Conservation (phyloP, 2,113 vertebrate species). For the Eudyptes chrysolophus region DNA sequence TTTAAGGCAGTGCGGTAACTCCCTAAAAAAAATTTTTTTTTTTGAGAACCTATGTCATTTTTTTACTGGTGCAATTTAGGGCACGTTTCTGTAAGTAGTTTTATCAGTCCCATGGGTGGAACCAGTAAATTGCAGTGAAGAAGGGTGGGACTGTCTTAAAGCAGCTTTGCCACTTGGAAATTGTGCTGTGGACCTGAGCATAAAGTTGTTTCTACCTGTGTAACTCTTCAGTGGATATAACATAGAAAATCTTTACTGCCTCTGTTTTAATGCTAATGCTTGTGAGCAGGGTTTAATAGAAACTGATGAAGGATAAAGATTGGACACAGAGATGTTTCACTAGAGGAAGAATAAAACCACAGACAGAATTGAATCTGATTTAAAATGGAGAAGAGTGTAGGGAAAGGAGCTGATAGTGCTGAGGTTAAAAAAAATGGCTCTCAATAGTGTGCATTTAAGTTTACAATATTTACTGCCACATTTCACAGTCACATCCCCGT, state of each 20-base stretch:
- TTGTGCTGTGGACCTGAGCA: not conserved
- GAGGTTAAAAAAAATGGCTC: not conserved
- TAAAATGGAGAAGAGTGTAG: not conserved
- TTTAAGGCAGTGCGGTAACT: not conserved
- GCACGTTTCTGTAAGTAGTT: not conserved
- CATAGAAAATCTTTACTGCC: not conserved
- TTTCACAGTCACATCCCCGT: not conserved
- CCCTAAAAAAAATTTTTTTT: not conserved
- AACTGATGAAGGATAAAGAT: not conserved
- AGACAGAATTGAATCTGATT: not conserved
- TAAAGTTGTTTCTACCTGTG: not conserved
- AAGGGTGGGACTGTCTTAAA: not conserved
- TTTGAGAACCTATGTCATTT: not conserved
- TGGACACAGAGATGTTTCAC: conserved; percentile 11
- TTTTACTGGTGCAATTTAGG: not conserved
- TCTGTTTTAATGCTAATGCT: not conserved
- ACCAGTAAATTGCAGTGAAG: not conserved
- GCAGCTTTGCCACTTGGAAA: not conserved
- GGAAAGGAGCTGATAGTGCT: not conserved
- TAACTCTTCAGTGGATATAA: not conserved
- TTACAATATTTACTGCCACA: not conserved
- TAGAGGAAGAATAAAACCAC: conserved; percentile 8
- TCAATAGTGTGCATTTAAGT: not conserved
- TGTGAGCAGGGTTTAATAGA: not conserved
- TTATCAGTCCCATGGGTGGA: not conserved